Conservation (phyloP, 2,797 vertebrate species). For the Eospalax fontanierii region DNA sequence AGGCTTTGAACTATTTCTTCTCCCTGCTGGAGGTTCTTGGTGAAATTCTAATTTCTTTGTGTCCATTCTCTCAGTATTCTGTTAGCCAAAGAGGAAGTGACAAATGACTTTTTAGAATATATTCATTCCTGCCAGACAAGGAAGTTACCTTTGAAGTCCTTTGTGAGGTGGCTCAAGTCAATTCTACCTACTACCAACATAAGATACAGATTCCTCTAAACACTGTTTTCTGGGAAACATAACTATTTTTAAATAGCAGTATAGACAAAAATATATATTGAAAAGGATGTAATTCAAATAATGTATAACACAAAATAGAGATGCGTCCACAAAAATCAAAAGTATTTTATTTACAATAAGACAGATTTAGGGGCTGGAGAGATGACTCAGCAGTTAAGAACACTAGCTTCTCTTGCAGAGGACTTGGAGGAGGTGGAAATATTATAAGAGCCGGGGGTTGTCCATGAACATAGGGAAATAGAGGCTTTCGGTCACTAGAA, state of each 20-base stretch:
- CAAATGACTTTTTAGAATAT: neutral
- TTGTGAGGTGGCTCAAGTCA: neutral
- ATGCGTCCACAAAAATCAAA: neutral
- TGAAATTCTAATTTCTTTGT: neutral
- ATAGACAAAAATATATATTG: neutral
- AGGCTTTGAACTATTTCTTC: neutral
- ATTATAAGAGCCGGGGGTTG: too few species aligned
- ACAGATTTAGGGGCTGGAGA: neutral
- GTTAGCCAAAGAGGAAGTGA: neutral
- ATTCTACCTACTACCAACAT: neutral
- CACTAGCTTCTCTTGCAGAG: too few species aligned
- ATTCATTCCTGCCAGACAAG: neutral
- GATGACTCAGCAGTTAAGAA: too few species aligned
- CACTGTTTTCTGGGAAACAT: neutral
- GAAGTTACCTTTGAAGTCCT: neutral
- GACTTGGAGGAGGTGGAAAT: too few species aligned
- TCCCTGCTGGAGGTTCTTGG: neutral
- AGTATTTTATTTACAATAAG: constrained; percentile 8
- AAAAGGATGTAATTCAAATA: neutral
- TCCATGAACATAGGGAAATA: too few species aligned
- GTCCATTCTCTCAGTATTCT: neutral
- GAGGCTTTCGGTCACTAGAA: too few species aligned
- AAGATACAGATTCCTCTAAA: neutral
- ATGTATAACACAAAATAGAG: neutral
- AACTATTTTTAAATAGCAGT: neutral